Evolutionary conservation across 1,140 invertebrate genomes (phyloP), one percentile per base, ranked within the genome.

Genomic region (Psix sp.): DNA sequence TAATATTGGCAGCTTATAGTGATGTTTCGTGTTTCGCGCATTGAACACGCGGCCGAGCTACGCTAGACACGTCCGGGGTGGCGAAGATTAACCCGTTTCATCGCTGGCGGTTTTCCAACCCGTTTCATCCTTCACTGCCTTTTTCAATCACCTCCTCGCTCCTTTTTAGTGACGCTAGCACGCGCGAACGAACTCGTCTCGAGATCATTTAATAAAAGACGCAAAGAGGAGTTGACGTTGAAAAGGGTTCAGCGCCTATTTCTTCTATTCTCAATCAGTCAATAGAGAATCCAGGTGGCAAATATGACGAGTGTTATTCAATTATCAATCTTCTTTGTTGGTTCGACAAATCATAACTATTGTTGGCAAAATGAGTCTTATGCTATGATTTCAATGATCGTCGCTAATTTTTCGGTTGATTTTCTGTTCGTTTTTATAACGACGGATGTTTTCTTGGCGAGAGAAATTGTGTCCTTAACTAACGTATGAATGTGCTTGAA

Each of bases 181-280:
- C 52, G 59, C 70, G 52, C 74, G 65, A 71, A 48, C 52, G 39
- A 52, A 39, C 42, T 74, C 62, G 62, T 57, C 52, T 56, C 57
- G 76, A 77, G 77, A 82, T 83, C 78, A 84, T 84, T 84, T 84
- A 85, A 85, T 83, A 84, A 83, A 77, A 82, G 71, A 72, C 79
- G 54, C 40, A 75, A 66, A 83, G 82, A 82, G 70, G 67, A 56
- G 75, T 76, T 76, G 62, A 71, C 75, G 68, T 78, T 82, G 81
- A 82, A 77, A 48, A 82, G 82, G 82, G 81, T 63, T 85, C 74
- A 79, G 73, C 76, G 74, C 70, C 70, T 73, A 60, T 73, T 80
- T 67, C 57, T 72, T 43, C 36, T 42, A 49, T 67, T 72, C 65
- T 79, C 56, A 51, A 65, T 57, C 49, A 65, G 59, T 49, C 52